A percentile compares a stretch with the other conserved stretches of the same genome.
These are phyloP conservation scores for Tineola bisselliella DNA, from an alignment of 2,888 invertebrate genomes.

Conservation along the genomic window DNA sequence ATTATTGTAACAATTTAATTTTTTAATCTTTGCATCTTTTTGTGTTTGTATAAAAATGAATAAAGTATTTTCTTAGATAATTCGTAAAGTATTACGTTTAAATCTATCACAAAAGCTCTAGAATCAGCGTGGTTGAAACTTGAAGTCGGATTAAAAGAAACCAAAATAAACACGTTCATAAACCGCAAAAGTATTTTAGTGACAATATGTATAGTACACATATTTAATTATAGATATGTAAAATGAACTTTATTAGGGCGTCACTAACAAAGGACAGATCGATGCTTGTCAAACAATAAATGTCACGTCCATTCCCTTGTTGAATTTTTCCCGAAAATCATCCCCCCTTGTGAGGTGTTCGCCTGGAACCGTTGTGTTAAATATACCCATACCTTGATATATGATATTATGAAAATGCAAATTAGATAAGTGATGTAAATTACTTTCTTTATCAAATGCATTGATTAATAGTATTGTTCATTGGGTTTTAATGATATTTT, in stretches of 20 bases:
- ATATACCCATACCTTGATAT: neutral
- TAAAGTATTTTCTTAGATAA: too few species aligned
- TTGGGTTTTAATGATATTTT: neutral
- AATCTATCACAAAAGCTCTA: too few species aligned
- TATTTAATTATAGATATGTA: neutral
- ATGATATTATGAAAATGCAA: neutral
- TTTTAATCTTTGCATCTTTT: too few species aligned
- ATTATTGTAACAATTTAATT: too few species aligned
- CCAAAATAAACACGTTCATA: too few species aligned
- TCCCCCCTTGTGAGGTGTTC: conserved; percentile 2
- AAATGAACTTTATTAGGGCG: conserved; percentile 13
- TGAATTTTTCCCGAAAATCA: neutral
- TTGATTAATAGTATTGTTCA: neutral
- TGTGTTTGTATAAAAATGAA: too few species aligned
- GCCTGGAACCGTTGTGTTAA: neutral
- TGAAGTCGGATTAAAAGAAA: too few species aligned
- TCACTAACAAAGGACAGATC: conserved; percentile 61
- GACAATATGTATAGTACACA: neutral
- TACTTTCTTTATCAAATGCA: neutral
- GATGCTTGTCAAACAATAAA: conserved; percentile 68
- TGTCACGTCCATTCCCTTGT: conserved; percentile 65
- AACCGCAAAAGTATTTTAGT: too few species aligned
- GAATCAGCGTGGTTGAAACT: too few species aligned
- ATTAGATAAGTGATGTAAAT: neutral
- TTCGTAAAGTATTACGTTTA: too few species aligned